Evolutionary conservation across 2,797 vertebrate species (phyloP), one percentile per base, ranked within the genome.

Genomic region (Clarias laeviceps): DNA sequence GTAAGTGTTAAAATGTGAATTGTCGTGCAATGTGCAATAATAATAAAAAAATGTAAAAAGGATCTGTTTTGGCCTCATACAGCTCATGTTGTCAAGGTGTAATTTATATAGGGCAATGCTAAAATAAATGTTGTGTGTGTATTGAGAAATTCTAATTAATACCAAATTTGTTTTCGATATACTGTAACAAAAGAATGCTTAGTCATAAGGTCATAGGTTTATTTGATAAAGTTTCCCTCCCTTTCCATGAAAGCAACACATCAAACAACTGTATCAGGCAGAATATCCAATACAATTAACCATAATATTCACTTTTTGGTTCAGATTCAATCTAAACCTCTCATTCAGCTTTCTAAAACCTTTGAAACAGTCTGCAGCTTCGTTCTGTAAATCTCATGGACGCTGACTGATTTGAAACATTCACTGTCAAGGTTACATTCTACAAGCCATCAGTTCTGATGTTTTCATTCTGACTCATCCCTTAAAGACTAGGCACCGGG

Each of bases 341-440:
- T 29, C 24, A 80, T 27, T 82, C 65, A 81, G 81, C 84, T 54
- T 74, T 70, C 74, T 78, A 59, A 78, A 77, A n/a, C 61, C 85
- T 77, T 77, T 79, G 22, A 72, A 37, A 69, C 5, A 72, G 82
- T 73, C 81, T 69, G 74, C 34, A 69, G 32, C 73, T 32, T 62
- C 24, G 84, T 90, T 90, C 88, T 85, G 92, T 92, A 92, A 90
- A 92, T 92, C 90, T 92, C 91, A 83, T 24, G 77, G 57, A 66
- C 45, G n/a, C 24, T 24, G 57, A 82, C 22, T 66, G 70, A 62
- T 72, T 64, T 79, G 37, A 78, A 90, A 84, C 91, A 6, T 40
- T 74, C 8, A 62, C 81, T 27, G 45, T 32, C 66, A 86, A 74
- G 82, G 76, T 72, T 87, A 80, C 74, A n/a, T 62, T 76, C n/a